Base-by-base conservation (phyloP, 2,113 vertebrate species). In the Micronisus gabar region DNA sequence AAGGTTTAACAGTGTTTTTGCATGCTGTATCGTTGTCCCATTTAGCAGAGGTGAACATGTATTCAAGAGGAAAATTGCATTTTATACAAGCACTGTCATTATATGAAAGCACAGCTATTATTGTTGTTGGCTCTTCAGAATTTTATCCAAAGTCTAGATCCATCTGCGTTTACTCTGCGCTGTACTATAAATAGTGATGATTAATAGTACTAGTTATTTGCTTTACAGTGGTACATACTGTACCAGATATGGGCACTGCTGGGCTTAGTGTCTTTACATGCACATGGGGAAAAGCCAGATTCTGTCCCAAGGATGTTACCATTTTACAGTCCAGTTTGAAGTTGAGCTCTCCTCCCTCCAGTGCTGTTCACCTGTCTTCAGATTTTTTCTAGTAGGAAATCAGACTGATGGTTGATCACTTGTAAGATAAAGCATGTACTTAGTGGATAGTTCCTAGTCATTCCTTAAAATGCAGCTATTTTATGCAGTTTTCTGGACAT, bases 21-120 rank as follows among this genome's bases (percentile, higher is more conserved):
- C 87, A 34, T 67, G 41, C 43, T 32, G 12, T 30, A 4, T 47
- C 38, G 40, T 81, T 86, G 50, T 94, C 86, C 32, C 58, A 65
- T 70, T 95, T 66, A 88, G 63, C 15, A 56, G 48, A 95, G 55
- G 71, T 63, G 62, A 72, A 34, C 11, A 3, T 52, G 18, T 91
- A 73, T 88, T 94, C 81, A 83, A 70, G 62, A 96, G 79, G 55
- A 74, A 90, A 91, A 95, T 52, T 96, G 72, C 62, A 47, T 93
- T 92, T 74, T 34, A 27, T 29, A 68, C 48, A 93, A 86, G n/a
- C 62, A 32, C 56, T 81, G 48, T 88, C 66, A 66, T n/a, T 86
- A 15, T 40, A 12, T 40, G 75, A 81, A 94, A 86, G 59, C 79
- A 79, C 41, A 90, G 55, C 29, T 38, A 36, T 80, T 94, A 61